Evolutionary conservation across 2,888 invertebrate species (phyloP).

Genomic region (Andricus quercusramuli): DNA sequence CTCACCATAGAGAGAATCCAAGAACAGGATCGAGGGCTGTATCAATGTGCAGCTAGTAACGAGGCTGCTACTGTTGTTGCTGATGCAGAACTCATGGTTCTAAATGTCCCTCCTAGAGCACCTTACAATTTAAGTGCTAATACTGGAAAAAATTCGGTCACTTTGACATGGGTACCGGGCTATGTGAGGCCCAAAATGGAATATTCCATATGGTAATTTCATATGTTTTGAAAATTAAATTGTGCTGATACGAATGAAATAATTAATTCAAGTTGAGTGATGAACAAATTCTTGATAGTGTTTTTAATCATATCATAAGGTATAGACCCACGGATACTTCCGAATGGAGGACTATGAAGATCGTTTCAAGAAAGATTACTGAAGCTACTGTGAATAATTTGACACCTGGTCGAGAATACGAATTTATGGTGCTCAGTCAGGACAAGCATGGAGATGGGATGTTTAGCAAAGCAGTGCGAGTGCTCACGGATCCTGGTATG

Average conservation of each 20-base stretch:
- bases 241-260: background rate
- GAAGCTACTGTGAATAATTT: slow-evolving; percentile 90
- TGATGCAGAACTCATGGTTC: slow-evolving; percentile 89
- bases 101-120: slow-evolving; percentile 93
- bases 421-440: slow-evolving; percentile 93
- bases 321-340: slow-evolving; percentile 87
- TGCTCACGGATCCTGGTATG: slow-evolving; percentile 83
- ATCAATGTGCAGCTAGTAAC: slow-evolving; percentile 91
- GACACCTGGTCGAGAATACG: slow-evolving; percentile 89
- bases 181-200: slow-evolving; percentile 88
- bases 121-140: slow-evolving; percentile 92
- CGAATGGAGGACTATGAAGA: slow-evolving; percentile 91
- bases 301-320: slow-evolving; percentile 67
- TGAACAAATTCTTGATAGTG: background rate
- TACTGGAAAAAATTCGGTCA: slow-evolving; percentile 86
- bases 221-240: background rate
- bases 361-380: slow-evolving; percentile 86
- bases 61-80: slow-evolving; percentile 91
- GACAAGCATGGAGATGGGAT: slow-evolving; percentile 93
- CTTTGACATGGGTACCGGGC: slow-evolving; percentile 91
- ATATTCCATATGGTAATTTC: slow-evolving; percentile 88
- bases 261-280: no score
- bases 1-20: slow-evolving; percentile 90
- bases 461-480: slow-evolving; percentile 90
- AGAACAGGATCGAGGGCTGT: slow-evolving; percentile 92